Base-by-base conservation (phyloP, 2,113 vertebrate species). In the Aspidoscelis tigris region DNA sequence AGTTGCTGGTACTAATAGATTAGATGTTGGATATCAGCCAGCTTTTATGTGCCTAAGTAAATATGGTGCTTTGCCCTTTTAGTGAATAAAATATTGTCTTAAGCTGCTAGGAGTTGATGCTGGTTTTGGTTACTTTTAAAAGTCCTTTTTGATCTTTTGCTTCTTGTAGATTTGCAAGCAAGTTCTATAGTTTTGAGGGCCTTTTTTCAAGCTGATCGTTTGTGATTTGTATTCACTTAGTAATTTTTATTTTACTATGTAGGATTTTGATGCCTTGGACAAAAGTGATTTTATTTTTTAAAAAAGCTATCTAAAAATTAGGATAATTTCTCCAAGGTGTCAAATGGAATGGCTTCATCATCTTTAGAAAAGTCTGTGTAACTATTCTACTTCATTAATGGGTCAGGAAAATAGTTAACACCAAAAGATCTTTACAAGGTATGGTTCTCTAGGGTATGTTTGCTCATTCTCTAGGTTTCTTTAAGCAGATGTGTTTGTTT, bases 311-410 rank as follows among this genome's bases (percentile, higher is more conserved):
- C 47, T 50, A 50, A 50, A 50, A 76, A 90, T 73, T 86, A 82
- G 78, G 73, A 78, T n/a, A 43, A 65, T 79, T 88, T 89, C 2
- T 5, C n/a, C 78, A 79, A 88, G 65, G 70, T 82, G 33, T 3
- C 80, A 50, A 44, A 71, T 39, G 14, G 39, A 55, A 16, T 33
- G 3, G 50, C 1, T 44, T 1, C 72, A 55, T 70, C 50, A 4
- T 81, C 16, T 83, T 84, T 24, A 78, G 68, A 80, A 71, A 87
- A 89, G 90, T 89, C 58, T 50, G 26, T 74, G 21, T 8, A 11
- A 50, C 3, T 66, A 39, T 68, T 24, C 5, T 76, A 12, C 21
- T 76, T 4, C 26, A 6, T 64, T 74, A 9, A 12, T 8, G n/a
- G 2, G 11, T 69, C 33, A 69, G 16, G 55, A 53, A 55, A n/a